phyloP scores from a whole-genome alignment of 2,888 invertebrate species.

The Cremastobaeus sp. region DNA sequence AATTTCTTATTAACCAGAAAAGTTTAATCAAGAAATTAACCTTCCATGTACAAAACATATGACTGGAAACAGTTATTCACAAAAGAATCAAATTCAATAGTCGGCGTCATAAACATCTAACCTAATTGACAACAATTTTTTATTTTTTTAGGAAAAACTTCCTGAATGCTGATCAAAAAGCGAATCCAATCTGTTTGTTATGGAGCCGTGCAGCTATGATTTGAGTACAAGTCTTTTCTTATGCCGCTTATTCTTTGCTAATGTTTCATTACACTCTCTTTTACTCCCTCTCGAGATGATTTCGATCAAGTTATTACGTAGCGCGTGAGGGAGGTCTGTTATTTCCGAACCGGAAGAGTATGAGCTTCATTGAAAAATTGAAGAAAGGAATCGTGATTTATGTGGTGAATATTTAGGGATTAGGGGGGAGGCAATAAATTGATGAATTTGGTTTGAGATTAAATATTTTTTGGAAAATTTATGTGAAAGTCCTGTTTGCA shows the following conservation, averaged over 20 bases:
- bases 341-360: slow-evolving; percentile 47
- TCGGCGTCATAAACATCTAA: background rate
- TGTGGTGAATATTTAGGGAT: too few relatives aligned
- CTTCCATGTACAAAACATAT: too few relatives aligned
- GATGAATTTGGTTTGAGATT: slow-evolving; percentile 14
- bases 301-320: slow-evolving; percentile 40
- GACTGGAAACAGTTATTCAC: too few relatives aligned
- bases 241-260: slow-evolving; percentile 16
- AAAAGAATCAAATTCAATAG: too few relatives aligned
- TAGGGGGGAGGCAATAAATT: too few relatives aligned
- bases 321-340: slow-evolving; percentile 36
- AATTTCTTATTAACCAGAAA: too few relatives aligned
- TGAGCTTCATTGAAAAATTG: slow-evolving; percentile 12
- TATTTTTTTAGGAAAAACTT: background rate
- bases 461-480: slow-evolving; percentile 50
- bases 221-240: slow-evolving; percentile 33
- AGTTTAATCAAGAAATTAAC: too few relatives aligned
- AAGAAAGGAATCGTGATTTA: slow-evolving; percentile 17
- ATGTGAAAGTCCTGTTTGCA: slow-evolving; percentile 57
- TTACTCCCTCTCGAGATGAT: slow-evolving; percentile 21
- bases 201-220: slow-evolving; percentile 2
- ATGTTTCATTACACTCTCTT: slow-evolving; percentile 42
- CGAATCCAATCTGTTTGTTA: slow-evolving; percentile 20
- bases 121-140: slow-evolving; percentile 7
- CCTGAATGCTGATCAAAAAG: slow-evolving; percentile 24